phyloP scores from a whole-genome alignment of 2,113 vertebrate species.

The Charadrius vociferus region DNA sequence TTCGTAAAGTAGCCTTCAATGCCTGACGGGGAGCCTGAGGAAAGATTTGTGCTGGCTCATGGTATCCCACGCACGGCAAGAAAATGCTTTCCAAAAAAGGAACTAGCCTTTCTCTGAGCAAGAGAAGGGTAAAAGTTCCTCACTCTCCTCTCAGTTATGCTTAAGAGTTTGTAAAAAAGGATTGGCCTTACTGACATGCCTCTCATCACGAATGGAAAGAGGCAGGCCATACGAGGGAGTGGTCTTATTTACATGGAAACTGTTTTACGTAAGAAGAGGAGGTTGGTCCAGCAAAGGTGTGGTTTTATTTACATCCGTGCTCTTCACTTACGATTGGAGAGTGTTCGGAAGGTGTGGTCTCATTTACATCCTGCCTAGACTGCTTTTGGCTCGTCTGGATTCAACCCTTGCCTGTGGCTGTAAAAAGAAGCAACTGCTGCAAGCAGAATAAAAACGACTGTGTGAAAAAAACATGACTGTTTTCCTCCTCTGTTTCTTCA shows the following conservation, averaged over 20 bases:
- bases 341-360: constrained; percentile 32
- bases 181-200: neutral
- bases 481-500: constrained; percentile 11
- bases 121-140: neutral
- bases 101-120: neutral
- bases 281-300: neutral
- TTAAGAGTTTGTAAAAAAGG: neutral
- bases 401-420: neutral
- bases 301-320: constrained; percentile 17
- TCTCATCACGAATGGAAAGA: neutral
- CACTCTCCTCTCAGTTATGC: neutral
- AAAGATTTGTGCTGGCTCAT: neutral
- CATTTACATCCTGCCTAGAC: neutral
- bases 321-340: neutral
- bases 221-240: neutral
- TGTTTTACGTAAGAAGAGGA: neutral
- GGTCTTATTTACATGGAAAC: neutral
- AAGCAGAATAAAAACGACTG: neutral
- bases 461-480: neutral
- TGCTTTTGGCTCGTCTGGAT: neutral
- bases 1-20: neutral
- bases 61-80: neutral
- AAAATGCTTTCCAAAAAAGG: neutral
- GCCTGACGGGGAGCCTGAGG: neutral
- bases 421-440: constrained; percentile 2